Base-by-base conservation (phyloP, 2,113 vertebrate species). In the Oncorhynchus keta region DNA sequence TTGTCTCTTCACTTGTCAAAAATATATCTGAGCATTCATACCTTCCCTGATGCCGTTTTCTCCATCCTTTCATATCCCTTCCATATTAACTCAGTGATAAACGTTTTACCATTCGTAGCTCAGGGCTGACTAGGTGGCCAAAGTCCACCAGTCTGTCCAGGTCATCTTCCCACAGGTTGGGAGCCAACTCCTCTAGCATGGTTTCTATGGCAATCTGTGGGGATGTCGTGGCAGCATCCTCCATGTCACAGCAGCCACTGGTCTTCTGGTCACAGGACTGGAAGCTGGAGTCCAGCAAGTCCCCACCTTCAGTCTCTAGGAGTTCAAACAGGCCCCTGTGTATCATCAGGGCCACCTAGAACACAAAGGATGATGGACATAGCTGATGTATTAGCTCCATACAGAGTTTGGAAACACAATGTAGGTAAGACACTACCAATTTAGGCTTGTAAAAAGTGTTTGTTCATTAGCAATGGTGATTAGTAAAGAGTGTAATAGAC, bases 261-360 rank as follows among this genome's bases (percentile, higher is more conserved):
- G 73, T 74, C n/a, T 64, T 75, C 0, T 45, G 39, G 39, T 76
- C 84, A 24, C 84, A 87, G 8, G 79, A 85, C 76, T 96, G 94
- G 80, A 95, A 95, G 76, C 92, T 93, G 48, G 92, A 89, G 71
- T 91, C 86, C 78, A 86, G 89, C 64, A 79, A 89, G 70, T 84
- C 77, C 75, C 87, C 88, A 13, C 93, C 94, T 6, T 93, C 87
- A 3, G 64, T 83, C 82, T 93, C 93, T 14, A 95, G 90, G 32
- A 95, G 77, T 66, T 95, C 91, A 84, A 95, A 95, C 6, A 95
- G 89, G 20, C 90, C 93, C 75, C 78, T 90, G 88, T 95, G 94
- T 78, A 95, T 95, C 94, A 95, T 95, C 81, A 95, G 87, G 39
- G 94, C 95, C 95, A 95, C 95, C 95, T 95, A 76, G 32, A 76